Evolutionary conservation across 2,797 vertebrate species (phyloP), one percentile per base, ranked within the genome.

Genomic region (Acanthurus leucopareius): DNA sequence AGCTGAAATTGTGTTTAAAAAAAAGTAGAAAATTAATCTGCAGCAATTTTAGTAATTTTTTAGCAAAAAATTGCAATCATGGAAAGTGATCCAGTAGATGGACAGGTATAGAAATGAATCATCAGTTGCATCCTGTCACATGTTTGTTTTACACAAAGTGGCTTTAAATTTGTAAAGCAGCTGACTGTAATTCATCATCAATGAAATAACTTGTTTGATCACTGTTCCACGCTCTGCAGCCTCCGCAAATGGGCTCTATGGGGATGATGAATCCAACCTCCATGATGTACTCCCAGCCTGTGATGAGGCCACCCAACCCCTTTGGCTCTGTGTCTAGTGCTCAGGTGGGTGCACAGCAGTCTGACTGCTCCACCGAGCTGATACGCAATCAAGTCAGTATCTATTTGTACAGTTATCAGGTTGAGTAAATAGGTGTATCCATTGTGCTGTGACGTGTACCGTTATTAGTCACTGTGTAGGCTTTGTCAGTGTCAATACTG

Each of bases 251-350:
- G 96, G 97, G 97, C 95, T 97, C 96, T 38, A 97, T 99, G 94
- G 96, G 97, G 70, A 97, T 99, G 94, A 99, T 99, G 97, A 98
- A 97, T 73, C 98, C 97, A 57, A 97, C 97, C 92, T 96, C 97
- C 73, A 97, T 99, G 96, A 99, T 99, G 97, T 99, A 99, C 93
- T 96, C 93, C 69, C 98, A 99, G 87, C 97, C 98, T 44, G 96
- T 96, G 86, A 97, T 99, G 97, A 97, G 98, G 96, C 97, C 98
- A 80, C 97, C 97, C 91, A 99, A 99, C 91, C 98, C 98, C 35
- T 99, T 99, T 53, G 97, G 98, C 90, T 96, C 98, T 45, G 97
- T 98, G 94, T 97, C 98, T 1, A 98, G 98, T 88, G 97, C 98
- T 92, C 98, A 99, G 97, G 98, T 99, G 93, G 75, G 93, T 88